Evolutionary conservation across 2,888 invertebrate genomes (phyloP), one percentile per base, ranked within the genome.

Genomic region (Azorinus chamasolen): DNA sequence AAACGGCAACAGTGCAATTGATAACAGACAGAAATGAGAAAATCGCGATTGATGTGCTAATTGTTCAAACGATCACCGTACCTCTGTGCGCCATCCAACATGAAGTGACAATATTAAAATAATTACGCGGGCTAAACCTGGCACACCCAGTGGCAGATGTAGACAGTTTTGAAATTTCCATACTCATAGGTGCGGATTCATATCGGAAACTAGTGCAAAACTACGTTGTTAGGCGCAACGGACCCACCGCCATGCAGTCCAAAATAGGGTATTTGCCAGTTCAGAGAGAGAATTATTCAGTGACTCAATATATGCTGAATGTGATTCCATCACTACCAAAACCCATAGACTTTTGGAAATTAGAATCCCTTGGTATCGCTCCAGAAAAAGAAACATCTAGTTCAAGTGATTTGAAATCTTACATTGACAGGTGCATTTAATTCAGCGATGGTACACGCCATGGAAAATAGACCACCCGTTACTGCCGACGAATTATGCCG

Each of bases 101-200:
- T 6, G 32, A 32, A 32, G 32, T 32, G 32, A 32, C 32, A 32
- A 32, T 6, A 32, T 10, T 32, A 10, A 32, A 32, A 32, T 32
- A 32, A 4, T 32, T 32, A 32, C 32, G 32, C 4, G 32, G 32
- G 32, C 10, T 78, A 16, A 64, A 43, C 27, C 32, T 72, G n/a
- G 71, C 72, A 8, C 72, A 76, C 48, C 62, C 69, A 12, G 27
- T 61, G 20, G 10, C 58, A 18, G 39, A 32, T 1, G 51, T 53
- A 4, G 55, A 58, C 3, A 16, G n/a, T 1, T 63, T 79, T 27
- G 14, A 12, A 14, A 27, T 79, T 0, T 64, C 63, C 20, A 14
- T 72, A 10, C 41, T 79, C 18, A 79, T 79, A 14, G 75, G 75
- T n/a, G 75, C 69, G 5, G 79, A 79, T 58, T 51, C 57, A 32